Conservation (phyloP, 2,888 invertebrate genomes). For the Platycheirus rosarum region DNA sequence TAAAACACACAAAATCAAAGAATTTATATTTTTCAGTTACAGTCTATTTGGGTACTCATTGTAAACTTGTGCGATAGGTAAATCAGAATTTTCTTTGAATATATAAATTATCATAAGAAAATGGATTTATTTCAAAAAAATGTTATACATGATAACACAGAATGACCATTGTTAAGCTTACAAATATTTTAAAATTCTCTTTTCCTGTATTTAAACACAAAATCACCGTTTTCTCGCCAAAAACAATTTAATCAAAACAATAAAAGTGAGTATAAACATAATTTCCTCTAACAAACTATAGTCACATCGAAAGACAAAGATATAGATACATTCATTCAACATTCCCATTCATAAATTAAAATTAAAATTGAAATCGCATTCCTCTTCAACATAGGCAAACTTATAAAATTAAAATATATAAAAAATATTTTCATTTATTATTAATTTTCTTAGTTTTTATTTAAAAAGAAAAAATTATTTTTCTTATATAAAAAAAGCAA, state of each 20-base stretch:
- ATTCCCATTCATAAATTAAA: conserved; percentile 28
- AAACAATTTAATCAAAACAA: conserved; percentile 24
- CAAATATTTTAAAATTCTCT: conserved; percentile 21
- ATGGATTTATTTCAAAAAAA: conserved; percentile 77
- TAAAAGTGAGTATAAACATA: conserved; percentile 55
- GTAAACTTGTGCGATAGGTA: conserved; percentile 83
- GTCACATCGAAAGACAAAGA: not conserved
- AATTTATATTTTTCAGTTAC: conserved; percentile 81
- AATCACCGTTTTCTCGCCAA: conserved; percentile 19
- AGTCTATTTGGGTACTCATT: conserved; percentile 83
- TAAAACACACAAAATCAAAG: conserved; percentile 72
- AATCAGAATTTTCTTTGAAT: conserved; percentile 81
- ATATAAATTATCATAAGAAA: conserved; percentile 55
- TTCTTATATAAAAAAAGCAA: conserved; percentile 70
- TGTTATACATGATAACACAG: conserved; percentile 42
- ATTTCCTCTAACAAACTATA: not conserved
- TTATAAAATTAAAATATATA: conserved; percentile 53
- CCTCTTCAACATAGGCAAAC: conserved; percentile 47
- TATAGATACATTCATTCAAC: not conserved
- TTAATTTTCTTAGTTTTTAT: conserved; percentile 11
- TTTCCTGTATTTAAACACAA: not conserved
- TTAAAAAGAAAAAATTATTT: conserved; percentile 49
- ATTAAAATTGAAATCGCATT: conserved; percentile 27
- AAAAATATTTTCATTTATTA: conserved; percentile 53
- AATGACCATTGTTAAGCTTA: conserved; percentile 66